phyloP scores from a whole-genome alignment of 2,797 vertebrate species.

The Tolypeutes matacus region DNA sequence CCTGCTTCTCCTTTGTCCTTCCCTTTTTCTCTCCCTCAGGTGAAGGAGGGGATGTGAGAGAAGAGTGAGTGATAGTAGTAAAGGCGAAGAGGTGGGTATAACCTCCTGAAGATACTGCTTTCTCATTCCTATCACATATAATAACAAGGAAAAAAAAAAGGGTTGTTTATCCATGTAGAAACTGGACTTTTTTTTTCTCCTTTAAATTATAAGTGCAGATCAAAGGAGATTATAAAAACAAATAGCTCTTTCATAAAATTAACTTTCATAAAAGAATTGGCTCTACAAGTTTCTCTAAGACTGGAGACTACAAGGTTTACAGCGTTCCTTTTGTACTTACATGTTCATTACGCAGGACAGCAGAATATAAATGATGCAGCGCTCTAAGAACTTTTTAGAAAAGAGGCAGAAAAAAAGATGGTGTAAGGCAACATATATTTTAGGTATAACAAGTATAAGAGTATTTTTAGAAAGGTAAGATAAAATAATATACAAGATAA shows the following conservation, averaged over 20 bases:
- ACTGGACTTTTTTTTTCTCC: background rate
- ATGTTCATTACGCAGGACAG: background rate
- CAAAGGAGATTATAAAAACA: background rate
- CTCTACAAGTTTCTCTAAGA: background rate
- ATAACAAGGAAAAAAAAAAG: background rate
- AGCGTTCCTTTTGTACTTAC: background rate
- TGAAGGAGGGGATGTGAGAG: background rate
- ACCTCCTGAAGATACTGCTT: background rate
- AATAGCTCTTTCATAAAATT: constrained; percentile 2
- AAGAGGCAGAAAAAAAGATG: constrained; percentile 36
- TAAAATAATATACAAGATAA: constrained; percentile 58
- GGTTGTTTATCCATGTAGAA: background rate
- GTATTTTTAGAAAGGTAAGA: constrained; percentile 29
- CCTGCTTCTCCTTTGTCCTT: background rate
- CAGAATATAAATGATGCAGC: background rate
- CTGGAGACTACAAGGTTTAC: background rate
- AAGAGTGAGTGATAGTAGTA: background rate
- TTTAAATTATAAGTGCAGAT: constrained; percentile 54
- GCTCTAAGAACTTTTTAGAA: constrained; percentile 16
- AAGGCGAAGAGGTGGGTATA: too few relatives aligned
- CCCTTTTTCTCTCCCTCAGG: background rate
- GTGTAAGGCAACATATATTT: constrained; percentile 44
- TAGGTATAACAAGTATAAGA: constrained; percentile 21
- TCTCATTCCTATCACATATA: background rate
- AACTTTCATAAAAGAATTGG: constrained; percentile 18